Percentiles rank a stretch among this genome's conserved stretches.
Evolutionary conservation across 92 coral and sea anemone species (phyloP).

Genomic region (Meandrina meandrites): DNA sequence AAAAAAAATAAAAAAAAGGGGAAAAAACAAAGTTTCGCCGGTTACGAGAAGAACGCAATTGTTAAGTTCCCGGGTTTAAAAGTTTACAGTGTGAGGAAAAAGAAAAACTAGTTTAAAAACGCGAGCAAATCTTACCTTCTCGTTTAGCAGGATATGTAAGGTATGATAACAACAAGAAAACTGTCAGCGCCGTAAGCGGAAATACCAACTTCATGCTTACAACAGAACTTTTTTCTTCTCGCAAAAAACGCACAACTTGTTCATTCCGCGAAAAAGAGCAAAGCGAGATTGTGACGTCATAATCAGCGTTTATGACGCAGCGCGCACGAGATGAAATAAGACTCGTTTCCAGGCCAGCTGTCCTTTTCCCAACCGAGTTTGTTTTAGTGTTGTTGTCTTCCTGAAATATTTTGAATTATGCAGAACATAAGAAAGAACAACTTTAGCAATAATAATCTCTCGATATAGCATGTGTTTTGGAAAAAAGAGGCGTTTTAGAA

Average conservation of each 20-base stretch:
- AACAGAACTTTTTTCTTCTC: background rate
- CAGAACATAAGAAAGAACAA: too few species aligned
- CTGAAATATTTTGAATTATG: too few species aligned
- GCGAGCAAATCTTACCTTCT: background rate
- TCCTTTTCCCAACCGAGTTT: too few species aligned
- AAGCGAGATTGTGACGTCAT: constrained; percentile 7
- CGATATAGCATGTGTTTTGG: too few species aligned
- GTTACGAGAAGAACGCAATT: background rate
- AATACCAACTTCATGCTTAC: background rate
- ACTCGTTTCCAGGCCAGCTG: background rate
- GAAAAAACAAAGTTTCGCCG: too few species aligned
- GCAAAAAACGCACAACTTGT: background rate
- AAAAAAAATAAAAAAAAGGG: too few species aligned
- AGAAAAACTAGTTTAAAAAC: background rate
- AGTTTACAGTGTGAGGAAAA: background rate
- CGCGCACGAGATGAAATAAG: background rate
- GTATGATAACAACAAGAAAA: background rate
- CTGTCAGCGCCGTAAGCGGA: background rate
- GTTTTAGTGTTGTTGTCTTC: too few species aligned
- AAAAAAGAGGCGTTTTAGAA: too few species aligned
- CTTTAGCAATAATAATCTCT: too few species aligned
- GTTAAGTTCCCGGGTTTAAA: too few species aligned
- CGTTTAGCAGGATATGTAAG: background rate
- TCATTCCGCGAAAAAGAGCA: constrained; percentile 6
- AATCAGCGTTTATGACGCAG: background rate